Evolutionary conservation across 2,888 invertebrate species (phyloP).

Genomic region (Agonopterix arenella): DNA sequence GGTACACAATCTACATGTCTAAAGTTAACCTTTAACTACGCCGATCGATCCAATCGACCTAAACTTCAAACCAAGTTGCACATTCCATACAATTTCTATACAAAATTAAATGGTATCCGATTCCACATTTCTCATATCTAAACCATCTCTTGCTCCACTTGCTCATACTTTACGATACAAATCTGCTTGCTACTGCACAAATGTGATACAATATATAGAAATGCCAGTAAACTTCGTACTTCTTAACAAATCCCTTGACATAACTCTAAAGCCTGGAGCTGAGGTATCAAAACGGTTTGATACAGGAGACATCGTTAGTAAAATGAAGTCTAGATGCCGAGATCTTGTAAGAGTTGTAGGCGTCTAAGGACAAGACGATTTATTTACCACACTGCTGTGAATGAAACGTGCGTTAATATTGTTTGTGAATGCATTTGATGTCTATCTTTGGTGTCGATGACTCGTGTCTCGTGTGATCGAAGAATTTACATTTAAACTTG

Average conservation of each 20-base stretch:
- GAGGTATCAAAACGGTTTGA: no score
- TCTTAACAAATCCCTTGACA: no score
- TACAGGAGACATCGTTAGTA: no score
- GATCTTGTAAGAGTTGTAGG: constrained; percentile 12
- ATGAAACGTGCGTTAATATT: constrained; percentile 9
- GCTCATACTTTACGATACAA: constrained; percentile 3
- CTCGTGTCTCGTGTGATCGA: no score
- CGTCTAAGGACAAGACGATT: constrained; percentile 21
- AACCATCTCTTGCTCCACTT: constrained; percentile 5
- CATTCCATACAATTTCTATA: not conserved
- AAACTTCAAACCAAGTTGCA: no score
- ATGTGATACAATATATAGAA: constrained; percentile 9
- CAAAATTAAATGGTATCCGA: not conserved
- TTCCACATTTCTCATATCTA: not conserved
- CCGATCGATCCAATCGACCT: no score
- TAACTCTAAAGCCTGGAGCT: not conserved
- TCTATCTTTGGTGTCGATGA: no score
- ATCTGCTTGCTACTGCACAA: constrained; percentile 9
- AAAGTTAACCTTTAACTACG: not conserved
- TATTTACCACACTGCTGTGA: constrained; percentile 10
- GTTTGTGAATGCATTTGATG: constrained; percentile 1
- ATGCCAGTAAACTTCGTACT: not conserved
- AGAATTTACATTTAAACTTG: no score
- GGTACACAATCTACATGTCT: not conserved
- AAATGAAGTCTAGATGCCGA: not conserved